Evolutionary conservation across 1,140 invertebrate species (phyloP), one percentile per base, ranked within the genome.

Genomic region (Zaprionus nigranus): DNA sequence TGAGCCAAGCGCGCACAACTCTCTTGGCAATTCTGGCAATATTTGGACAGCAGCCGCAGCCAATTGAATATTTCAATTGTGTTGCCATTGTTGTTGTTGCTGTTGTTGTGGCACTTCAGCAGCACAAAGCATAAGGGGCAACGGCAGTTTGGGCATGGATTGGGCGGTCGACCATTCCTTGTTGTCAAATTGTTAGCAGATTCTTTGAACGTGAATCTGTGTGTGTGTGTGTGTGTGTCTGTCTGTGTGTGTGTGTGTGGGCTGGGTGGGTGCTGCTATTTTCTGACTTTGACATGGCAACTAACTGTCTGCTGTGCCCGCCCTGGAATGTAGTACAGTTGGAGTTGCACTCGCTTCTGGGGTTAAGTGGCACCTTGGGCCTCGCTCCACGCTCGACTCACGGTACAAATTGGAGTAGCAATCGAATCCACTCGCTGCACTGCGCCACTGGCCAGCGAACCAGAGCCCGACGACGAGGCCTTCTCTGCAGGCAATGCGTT

Each of bases 41-140:
- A 80, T 83, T 88, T 87, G 84, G 83, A 87, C 84, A 88, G 20
- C 84, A 87, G 57, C 62, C 54, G 57, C 62, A 59, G 56, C 38
- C 85, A 88, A 90, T 88, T 85, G 86, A 82, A 75, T 82, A 77
- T 71, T 85, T 67, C 79, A 90, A 85, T 90, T 90, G 79, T 78
- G 56, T 70, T 62, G 71, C 36, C 11, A 38, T 58, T 78, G 56
- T 79, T 83, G 72, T 79, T 70, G 78, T 68, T 81, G 75, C 15
- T 70, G 71, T 56, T 78, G 75, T 57, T 81, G 20, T 61, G 57
- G 56, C 71, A 75, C 75, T 83, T 73, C 71, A 78, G 26, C 49
- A 56, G 34, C 54, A 63, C 68, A 77, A 78, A 62, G 69, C 71
- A 65, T 20, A 26, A 30, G 57, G 36, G 57, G 36, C 81, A 79